Base-by-base conservation (phyloP, 2,888 invertebrate species). In the Candidula unifasciata region DNA sequence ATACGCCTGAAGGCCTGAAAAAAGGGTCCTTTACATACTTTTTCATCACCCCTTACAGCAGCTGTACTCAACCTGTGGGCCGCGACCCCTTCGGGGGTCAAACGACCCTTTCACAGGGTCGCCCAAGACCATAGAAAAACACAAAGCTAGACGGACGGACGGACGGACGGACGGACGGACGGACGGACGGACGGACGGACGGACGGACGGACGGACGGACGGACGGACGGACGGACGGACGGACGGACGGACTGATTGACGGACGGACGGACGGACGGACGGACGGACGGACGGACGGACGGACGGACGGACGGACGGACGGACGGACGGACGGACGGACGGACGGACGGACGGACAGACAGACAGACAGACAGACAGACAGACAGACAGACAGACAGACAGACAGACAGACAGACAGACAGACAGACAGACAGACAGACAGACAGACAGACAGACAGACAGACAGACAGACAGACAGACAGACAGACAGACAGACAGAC, bases 121-220 rank as follows among this genome's bases (percentile, higher is more conserved):
- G n/a, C n/a, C n/a, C n/a, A n/a, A n/a, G n/a, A n/a, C n/a, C n/a
- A n/a, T n/a, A n/a, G n/a, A n/a, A n/a, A n/a, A n/a, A n/a, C n/a
- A n/a, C n/a, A n/a, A n/a, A n/a, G n/a, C n/a, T 27, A 16, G 64
- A 64, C 64, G 64, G 64, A 64, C 64, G 64, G 64, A 64, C 64
- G 64, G 64, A 64, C 64, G 64, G 64, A 64, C 64, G 64, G 64
- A 64, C 64, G 64, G 64, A 64, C 64, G 64, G 64, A 64, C 64
- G 64, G 64, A 64, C 64, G 64, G 64, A 64, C 64, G 64, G 64
- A 64, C 64, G 64, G 64, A 64, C 64, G 64, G 64, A 64, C 64
- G 64, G 64, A 64, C 64, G 64, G 64, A 64, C 64, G 64, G 64
- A 64, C 64, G 64, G 64, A 64, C 64, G 64, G 64, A 64, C 64